These are phyloP conservation scores for Hydroisotoma schaefferi DNA, from an alignment of 2,888 invertebrate species.

Conservation along the genomic window DNA sequence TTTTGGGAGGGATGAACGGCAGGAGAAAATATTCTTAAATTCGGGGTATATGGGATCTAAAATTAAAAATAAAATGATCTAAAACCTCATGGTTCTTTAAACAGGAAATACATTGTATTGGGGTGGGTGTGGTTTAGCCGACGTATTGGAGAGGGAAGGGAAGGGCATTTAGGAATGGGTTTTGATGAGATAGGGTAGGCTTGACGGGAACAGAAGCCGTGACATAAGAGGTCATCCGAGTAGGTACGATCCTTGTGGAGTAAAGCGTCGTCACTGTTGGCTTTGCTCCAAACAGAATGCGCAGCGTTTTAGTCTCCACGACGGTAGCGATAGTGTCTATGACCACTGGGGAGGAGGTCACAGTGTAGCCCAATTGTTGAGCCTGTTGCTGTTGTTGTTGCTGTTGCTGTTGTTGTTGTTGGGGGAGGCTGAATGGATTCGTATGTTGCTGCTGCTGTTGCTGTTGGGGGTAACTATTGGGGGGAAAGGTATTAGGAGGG, in stretches of 20 bases:
- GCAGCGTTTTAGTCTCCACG: constrained; percentile 75
- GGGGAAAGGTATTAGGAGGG: not conserved
- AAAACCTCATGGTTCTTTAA: too few species aligned
- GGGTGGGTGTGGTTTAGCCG: constrained; percentile 28
- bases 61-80: too few species aligned
- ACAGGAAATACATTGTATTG: not conserved
- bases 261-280: constrained; percentile 82
- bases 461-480: constrained; percentile 10
- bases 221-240: constrained; percentile 75
- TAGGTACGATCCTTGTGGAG: constrained; percentile 77
- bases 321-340: constrained; percentile 73
- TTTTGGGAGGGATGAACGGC: too few species aligned
- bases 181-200: constrained; percentile 57
- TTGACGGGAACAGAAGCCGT: constrained; percentile 75
- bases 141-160: constrained; percentile 46
- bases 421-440: constrained; percentile 21
- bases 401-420: constrained; percentile 55
- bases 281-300: constrained; percentile 85
- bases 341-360: constrained; percentile 76
- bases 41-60: too few species aligned
- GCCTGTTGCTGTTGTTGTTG: constrained; percentile 61
- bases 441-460: constrained; percentile 10
- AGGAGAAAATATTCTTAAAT: too few species aligned
- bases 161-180: constrained; percentile 35
- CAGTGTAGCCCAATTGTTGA: constrained; percentile 52